These are phyloP conservation scores for Zhuqinia jingwanae DNA, from an alignment of 2,888 invertebrate genomes.

Conservation along the genomic window DNA sequence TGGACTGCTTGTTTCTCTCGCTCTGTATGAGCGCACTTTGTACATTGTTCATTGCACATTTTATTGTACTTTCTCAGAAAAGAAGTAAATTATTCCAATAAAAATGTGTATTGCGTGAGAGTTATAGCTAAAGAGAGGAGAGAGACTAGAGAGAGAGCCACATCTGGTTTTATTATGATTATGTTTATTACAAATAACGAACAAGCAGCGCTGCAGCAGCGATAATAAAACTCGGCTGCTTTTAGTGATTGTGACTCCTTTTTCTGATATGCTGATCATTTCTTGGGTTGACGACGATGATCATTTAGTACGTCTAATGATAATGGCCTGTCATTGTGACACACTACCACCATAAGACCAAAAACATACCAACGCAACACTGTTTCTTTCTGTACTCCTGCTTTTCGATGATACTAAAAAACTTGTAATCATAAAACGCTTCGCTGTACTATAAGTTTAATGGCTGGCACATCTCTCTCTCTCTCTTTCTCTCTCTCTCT, in stretches of 20 bases:
- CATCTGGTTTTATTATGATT: conserved; percentile 47
- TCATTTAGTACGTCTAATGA: conserved; percentile 43
- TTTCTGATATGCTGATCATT: too few relatives aligned
- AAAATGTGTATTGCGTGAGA: neutral
- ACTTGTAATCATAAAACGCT: conserved; percentile 39
- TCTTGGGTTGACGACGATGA: neutral
- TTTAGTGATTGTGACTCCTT: neutral
- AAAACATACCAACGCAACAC: neutral
- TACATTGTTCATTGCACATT: conserved; percentile 6
- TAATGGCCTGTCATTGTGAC: conserved; percentile 66
- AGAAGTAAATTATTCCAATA: neutral
- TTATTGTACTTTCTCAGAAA: neutral
- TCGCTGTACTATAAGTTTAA: neutral
- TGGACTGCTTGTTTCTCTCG: neutral
- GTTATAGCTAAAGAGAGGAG: neutral
- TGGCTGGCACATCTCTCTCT: neutral
- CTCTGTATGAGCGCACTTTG: conserved; percentile 2
- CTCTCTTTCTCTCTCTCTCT: too few relatives aligned
- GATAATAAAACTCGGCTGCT: conserved; percentile 57
- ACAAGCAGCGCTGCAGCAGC: neutral
- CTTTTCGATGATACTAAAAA: conserved; percentile 17
- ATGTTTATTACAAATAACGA: conserved; percentile 8
- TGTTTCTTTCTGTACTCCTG: neutral
- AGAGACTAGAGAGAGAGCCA: conserved; percentile 16
- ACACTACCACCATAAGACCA: conserved; percentile 52